Evolutionary conservation across 37 sponge, comb jelly and placozoan species (phyloP).

Genomic region (Crambe crambe): DNA sequence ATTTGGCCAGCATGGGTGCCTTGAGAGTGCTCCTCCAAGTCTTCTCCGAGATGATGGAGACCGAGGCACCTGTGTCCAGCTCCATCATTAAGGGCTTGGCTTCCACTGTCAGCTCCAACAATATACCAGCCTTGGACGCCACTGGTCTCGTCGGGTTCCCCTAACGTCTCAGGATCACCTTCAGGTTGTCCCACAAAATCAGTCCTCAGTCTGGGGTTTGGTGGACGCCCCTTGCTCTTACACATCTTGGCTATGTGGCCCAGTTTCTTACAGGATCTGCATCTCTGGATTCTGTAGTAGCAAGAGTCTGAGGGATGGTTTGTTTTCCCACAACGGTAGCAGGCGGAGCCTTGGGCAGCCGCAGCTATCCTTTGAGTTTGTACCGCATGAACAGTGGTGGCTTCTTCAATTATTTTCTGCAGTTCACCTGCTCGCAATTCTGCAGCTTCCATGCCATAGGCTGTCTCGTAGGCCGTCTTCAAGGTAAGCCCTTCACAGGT

Average conservation of each 20-base stretch:
- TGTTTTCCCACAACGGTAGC: constrained; percentile 46
- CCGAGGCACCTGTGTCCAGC: too few species aligned
- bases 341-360: neutral
- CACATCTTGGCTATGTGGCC: constrained; percentile 42
- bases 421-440: neutral
- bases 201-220: too few species aligned
- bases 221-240: constrained; percentile 4
- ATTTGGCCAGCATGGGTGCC: neutral
- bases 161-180: too few species aligned
- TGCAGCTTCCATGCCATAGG: constrained; percentile 17
- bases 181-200: too few species aligned
- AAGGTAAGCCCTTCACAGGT: constrained; percentile 8
- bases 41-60: neutral
- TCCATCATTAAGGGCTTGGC: too few species aligned
- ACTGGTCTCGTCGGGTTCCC: too few species aligned
- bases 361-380: neutral
- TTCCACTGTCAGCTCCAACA: neutral
- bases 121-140: neutral
- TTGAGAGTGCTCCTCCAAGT: neutral
- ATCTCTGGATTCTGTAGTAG: constrained; percentile 30
- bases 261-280: constrained; percentile 26
- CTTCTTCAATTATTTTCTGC: neutral
- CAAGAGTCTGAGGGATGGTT: constrained; percentile 23
- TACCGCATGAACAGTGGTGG: neutral
- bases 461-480: constrained; percentile 12